phyloP scores from a whole-genome alignment of 2,888 invertebrate genomes.

The Agrotis clavis region DNA sequence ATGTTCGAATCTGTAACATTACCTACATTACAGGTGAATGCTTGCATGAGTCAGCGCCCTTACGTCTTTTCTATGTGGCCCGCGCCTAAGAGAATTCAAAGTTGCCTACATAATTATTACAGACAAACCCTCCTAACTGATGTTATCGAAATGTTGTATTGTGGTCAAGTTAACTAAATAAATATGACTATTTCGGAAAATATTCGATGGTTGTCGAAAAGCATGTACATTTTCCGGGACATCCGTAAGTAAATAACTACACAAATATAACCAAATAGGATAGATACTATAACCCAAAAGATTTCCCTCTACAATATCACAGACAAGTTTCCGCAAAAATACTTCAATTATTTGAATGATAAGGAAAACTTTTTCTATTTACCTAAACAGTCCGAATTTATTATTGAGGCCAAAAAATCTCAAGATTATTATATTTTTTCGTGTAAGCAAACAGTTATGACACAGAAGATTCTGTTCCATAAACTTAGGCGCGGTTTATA shows the following conservation, averaged over 20 bases:
- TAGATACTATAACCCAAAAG: neutral
- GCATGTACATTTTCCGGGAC: neutral
- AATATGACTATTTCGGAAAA: neutral
- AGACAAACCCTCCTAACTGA: too few species aligned
- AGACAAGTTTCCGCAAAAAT: slow-evolving; percentile 27
- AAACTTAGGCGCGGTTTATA: too few species aligned
- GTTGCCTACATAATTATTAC: too few species aligned
- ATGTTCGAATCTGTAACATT: too few species aligned
- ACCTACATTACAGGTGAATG: too few species aligned
- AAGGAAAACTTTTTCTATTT: slow-evolving; percentile 47
- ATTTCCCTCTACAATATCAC: neutral
- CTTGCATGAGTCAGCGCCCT: too few species aligned
- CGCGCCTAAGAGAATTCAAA: too few species aligned
- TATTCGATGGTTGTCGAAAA: neutral
- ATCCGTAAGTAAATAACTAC: neutral
- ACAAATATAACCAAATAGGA: neutral
- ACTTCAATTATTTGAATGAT: slow-evolving; percentile 44
- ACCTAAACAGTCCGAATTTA: slow-evolving; percentile 40
- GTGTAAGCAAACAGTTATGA: slow-evolving; percentile 6
- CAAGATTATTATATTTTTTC: slow-evolving; percentile 38
- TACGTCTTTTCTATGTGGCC: too few species aligned
- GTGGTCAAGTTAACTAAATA: too few species aligned
- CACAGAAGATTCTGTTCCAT: neutral
- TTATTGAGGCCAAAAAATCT: slow-evolving; percentile 24
- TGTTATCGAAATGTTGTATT: too few species aligned